Conservation (phyloP, 2,888 invertebrate species). For the Ophion ellenae region DNA sequence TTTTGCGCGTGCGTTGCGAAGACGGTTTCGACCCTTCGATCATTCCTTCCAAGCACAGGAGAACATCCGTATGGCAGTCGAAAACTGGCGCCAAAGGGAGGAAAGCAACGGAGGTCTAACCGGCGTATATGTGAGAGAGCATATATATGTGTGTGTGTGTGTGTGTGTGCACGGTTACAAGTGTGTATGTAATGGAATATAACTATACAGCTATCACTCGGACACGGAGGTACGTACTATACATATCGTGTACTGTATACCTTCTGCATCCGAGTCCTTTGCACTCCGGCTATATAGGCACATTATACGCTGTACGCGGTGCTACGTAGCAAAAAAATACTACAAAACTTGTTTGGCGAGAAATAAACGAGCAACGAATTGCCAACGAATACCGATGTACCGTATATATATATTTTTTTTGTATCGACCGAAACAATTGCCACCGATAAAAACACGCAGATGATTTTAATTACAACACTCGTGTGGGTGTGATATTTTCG, state of each 20-base stretch:
- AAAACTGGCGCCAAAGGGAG: slow-evolving; percentile 19
- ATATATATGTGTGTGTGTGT: neutral
- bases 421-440: neutral
- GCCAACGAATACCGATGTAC: neutral
- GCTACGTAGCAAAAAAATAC: slow-evolving; percentile 6
- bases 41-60: slow-evolving; percentile 46
- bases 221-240: neutral
- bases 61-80: slow-evolving; percentile 22
- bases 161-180: neutral
- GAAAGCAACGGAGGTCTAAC: slow-evolving; percentile 37
- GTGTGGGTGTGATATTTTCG: no score
- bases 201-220: neutral
- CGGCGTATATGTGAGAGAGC: slow-evolving; percentile 18
- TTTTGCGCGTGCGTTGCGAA: neutral
- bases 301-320: neutral
- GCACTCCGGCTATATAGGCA: neutral
- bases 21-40: slow-evolving; percentile 23
- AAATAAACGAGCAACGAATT: neutral
- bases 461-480: no score
- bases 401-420: neutral
- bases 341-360: slow-evolving; percentile 27
- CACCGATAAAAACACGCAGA: neutral
- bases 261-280: slow-evolving; percentile 37
- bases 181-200: neutral
- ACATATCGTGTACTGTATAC: neutral